phyloP scores from a whole-genome alignment of 1,140 invertebrate species.

The Drosophila triauraria region DNA sequence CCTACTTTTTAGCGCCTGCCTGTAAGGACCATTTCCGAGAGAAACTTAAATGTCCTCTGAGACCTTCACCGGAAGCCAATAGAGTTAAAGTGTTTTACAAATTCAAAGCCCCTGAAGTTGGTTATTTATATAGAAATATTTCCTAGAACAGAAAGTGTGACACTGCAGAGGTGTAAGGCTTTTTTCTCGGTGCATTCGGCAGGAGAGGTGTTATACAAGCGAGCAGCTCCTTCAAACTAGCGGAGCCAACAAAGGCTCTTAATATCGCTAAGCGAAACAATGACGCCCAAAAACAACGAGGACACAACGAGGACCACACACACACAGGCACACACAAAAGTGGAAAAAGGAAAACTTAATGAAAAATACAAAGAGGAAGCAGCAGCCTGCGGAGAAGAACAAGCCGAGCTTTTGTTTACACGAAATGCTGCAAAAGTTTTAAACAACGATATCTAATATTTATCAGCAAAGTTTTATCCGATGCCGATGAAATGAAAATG shows the following conservation, averaged over 20 bases:
- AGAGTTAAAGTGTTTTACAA: not conserved
- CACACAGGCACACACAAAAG: slow-evolving; percentile 6
- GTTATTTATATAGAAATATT: not conserved
- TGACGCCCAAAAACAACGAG: slow-evolving; percentile 30
- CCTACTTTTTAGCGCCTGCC: too few relatives aligned
- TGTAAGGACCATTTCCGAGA: too few relatives aligned
- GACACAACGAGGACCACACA: not conserved
- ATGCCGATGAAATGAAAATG: slow-evolving; percentile 18
- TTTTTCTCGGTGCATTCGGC: not conserved
- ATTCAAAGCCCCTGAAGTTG: not conserved
- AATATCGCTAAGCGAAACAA: slow-evolving; percentile 48
- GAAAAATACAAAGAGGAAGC: slow-evolving; percentile 14
- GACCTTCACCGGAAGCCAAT: too few relatives aligned
- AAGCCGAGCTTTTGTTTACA: slow-evolving; percentile 36
- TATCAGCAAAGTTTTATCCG: slow-evolving; percentile 19
- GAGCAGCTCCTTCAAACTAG: slow-evolving; percentile 20
- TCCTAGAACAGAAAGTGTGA: not conserved
- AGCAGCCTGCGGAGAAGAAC: slow-evolving; percentile 10
- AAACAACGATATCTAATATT: slow-evolving; percentile 32
- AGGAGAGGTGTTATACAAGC: slow-evolving; percentile 12
- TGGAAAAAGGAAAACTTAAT: slow-evolving; percentile 29
- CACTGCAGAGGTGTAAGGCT: not conserved
- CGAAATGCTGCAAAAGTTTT: slow-evolving; percentile 22
- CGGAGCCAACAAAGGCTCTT: slow-evolving; percentile 39
- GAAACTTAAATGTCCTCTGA: not conserved